Evolutionary conservation across 2,888 invertebrate genomes (phyloP).

Genomic region (Hoplodrina ambigua): DNA sequence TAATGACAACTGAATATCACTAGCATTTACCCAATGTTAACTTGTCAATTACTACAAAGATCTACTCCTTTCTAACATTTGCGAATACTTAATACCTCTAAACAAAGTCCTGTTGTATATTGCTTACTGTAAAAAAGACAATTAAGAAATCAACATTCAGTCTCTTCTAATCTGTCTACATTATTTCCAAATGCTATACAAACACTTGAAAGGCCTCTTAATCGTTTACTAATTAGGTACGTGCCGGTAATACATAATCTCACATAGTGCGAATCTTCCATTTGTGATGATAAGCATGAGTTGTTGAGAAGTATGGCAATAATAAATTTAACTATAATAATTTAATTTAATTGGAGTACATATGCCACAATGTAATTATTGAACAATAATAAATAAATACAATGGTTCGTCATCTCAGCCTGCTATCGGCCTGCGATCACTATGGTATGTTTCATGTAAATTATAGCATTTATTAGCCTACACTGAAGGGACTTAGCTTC

Average conservation of each 20-base stretch:
- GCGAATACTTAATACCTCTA: slow-evolving; percentile 56
- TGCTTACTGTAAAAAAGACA: slow-evolving; percentile 61
- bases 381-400: slow-evolving; percentile 36
- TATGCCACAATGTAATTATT: slow-evolving; percentile 29
- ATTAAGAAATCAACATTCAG: slow-evolving; percentile 67
- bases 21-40: slow-evolving; percentile 71
- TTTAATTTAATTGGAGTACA: slow-evolving; percentile 41
- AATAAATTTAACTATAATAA: slow-evolving; percentile 32
- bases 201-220: slow-evolving; percentile 65
- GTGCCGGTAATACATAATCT: slow-evolving; percentile 61
- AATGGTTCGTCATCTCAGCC: slow-evolving; percentile 19
- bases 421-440: slow-evolving; percentile 14
- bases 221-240: slow-evolving; percentile 61
- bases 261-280: slow-evolving; percentile 45
- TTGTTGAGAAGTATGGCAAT: slow-evolving; percentile 35
- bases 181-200: slow-evolving; percentile 59
- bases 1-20: slow-evolving; percentile 74
- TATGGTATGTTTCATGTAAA: slow-evolving; percentile 56
- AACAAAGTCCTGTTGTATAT: slow-evolving; percentile 58
- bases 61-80: slow-evolving; percentile 57
- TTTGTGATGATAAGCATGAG: slow-evolving; percentile 34
- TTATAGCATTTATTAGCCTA: slow-evolving; percentile 60
- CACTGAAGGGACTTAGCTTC: slow-evolving; percentile 19
- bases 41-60: slow-evolving; percentile 63
- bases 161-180: slow-evolving; percentile 67